Conservation (phyloP, 92 coral and sea anemone genomes). For the Epizoanthus scotinus region DNA sequence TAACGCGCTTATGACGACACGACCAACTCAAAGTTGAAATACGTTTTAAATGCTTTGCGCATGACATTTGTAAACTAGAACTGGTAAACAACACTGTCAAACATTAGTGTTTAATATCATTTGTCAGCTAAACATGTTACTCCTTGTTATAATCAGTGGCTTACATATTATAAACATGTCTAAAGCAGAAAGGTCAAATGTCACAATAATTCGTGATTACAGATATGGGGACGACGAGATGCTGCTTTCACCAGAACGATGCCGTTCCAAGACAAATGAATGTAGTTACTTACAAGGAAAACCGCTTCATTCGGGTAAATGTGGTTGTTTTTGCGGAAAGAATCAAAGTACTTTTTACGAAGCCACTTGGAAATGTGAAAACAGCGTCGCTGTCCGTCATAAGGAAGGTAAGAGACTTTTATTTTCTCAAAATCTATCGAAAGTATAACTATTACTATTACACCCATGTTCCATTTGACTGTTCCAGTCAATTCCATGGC, state of each 20-base stretch:
- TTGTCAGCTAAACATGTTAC: neutral
- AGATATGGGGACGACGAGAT: conserved; percentile 17
- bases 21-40: too few relatives aligned
- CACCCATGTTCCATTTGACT: too few relatives aligned
- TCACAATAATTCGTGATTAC: conserved; percentile 21
- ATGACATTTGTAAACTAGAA: too few relatives aligned
- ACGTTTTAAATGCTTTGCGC: too few relatives aligned
- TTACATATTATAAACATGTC: neutral
- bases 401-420: conserved; percentile 18
- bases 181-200: neutral
- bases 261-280: neutral
- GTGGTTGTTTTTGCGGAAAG: conserved; percentile 23
- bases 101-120: neutral
- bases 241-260: neutral
- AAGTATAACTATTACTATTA: neutral
- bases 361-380: conserved; percentile 1
- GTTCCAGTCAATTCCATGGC: too few relatives aligned
- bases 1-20: too few relatives aligned
- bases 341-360: conserved; percentile 25
- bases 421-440: neutral
- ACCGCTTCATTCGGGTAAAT: neutral
- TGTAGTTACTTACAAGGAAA: neutral
- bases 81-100: too few relatives aligned
- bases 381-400: neutral
- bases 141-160: neutral